Evolutionary conservation across 1,140 invertebrate genomes (phyloP), one percentile per base, ranked within the genome.

Genomic region (Plectrocnemia conspersa): DNA sequence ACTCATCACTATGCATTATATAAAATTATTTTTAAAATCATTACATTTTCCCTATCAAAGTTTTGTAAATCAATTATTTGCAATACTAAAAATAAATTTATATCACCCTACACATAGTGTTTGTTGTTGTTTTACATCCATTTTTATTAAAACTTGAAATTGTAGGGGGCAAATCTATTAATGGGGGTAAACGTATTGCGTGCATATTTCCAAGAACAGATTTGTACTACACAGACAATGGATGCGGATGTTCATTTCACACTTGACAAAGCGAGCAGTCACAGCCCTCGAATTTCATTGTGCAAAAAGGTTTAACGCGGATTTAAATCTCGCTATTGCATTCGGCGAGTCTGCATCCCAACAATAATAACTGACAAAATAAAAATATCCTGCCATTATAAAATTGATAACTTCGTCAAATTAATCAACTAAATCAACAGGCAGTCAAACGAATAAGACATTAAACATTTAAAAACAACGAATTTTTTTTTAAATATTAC

Each of bases 231-330:
- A 18, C 44, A 47, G 46, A 50, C 47, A 38, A 50, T 38, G 47
- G 47, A 10, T 50, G 47, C 47, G 47, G 47, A 50, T 50, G 47
- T 50, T 50, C 47, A 50, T 50, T 50, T 50, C 47, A 50, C 47
- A 50, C 47, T 50, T 38, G 47, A 50, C 47, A 50, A 50, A 38
- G 47, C 32, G 46, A 48, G 46, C 46, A 48, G 46, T 48, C 46
- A 27, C 24, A 16, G 6, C 3, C 23, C 9, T 27, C 2, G 11
- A n/a, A 19, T 13, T 22, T 36, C 33, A 50, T 50, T 50, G 47
- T 50, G 47, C 47, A 50, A 50, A 50, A 50, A 38, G 47, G 33
- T 50, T 50, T 50, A 50, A 35, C 33, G 19, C 32, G 33, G 47
- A 50, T 50, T 50, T 47, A 47, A 27, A 27, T 47, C 44, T 11